Evolutionary conservation across 2,888 invertebrate species (phyloP), one percentile per base, ranked within the genome.

Genomic region (Lasioglossum marginatum): DNA sequence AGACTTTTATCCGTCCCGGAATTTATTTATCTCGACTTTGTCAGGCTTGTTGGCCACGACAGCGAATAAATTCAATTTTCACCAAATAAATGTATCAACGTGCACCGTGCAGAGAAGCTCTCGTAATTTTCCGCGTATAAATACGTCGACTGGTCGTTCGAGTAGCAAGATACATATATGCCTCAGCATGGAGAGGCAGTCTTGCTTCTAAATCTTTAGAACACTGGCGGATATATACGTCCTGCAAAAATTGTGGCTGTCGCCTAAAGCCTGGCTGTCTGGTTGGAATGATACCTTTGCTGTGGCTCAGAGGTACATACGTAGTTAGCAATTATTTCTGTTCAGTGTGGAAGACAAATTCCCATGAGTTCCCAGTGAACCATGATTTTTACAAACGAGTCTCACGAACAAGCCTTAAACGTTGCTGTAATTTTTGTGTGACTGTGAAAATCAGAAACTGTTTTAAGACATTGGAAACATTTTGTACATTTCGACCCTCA

Each of bases 131-230:
- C 79, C 37, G 73, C n/a, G 31, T 60, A 60, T 75, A 75, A 81
- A 80, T 80, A 48, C 70, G 45, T 81, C 83, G 31, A n/a, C 71
- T 72, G 0, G 66, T 31, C 82, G 70, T 71, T 83, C n/a, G 40
- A 52, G 52, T 31, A 48, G 12, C 48, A 27, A 31, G 37, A 52
- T 31, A 31, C 1, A 10, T 83, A 31, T 75, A 80, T 40, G 81
- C 76, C 40, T 43, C 72, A n/a, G 19, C 76, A 40, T 52, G 6
- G 19, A 23, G 60, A 23, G 68, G 19, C 34, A 23, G 68, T 23
- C 37, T 8, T 52, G n/a, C 52, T 8, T 52, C n/a, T 23, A 52
- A n/a, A 52, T n/a, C n/a, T 52, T 60, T 60, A 14, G 60, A 27
- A 60, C 60, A 27, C 14, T 5, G 31, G 5, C 60, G 60, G 60